These are phyloP conservation scores for Aphodius granarius DNA, from an alignment of 2,888 invertebrate species.

Conservation along the genomic window DNA sequence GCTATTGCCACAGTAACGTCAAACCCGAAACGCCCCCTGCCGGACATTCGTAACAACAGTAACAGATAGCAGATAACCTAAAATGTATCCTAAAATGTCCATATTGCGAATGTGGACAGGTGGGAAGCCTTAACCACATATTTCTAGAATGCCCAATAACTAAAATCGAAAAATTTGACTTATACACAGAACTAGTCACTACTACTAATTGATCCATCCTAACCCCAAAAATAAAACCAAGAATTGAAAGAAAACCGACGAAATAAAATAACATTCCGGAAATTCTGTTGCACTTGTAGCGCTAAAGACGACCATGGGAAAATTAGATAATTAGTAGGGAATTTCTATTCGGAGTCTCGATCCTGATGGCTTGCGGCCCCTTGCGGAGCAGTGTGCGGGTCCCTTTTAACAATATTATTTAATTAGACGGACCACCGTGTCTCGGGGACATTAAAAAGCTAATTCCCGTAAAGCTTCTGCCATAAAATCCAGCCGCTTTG, in stretches of 20 bases:
- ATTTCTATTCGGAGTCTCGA: conserved; percentile 2
- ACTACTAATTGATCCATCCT: not conserved
- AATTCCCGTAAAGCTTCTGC: not conserved
- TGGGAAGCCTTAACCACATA: no score
- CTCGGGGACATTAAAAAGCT: not conserved
- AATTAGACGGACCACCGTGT: conserved; percentile 10
- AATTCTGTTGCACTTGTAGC: not conserved
- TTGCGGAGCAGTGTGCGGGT: not conserved
- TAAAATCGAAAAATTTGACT: no score
- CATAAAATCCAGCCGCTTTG: not conserved
- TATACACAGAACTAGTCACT: no score
- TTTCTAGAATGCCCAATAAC: no score
- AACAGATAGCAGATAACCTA: no score
- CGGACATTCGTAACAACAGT: no score
- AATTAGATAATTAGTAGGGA: conserved; percentile 9
- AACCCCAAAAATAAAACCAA: not conserved
- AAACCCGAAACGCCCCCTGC: no score
- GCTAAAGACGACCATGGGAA: not conserved
- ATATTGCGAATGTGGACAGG: no score
- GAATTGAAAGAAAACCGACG: no score
- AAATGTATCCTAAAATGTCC: no score
- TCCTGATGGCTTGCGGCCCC: not conserved
- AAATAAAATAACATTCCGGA: not conserved
- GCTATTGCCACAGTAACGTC: no score
- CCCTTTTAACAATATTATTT: conserved; percentile 1